Conservation (phyloP, 2,888 invertebrate genomes). For the Conomelus anceps region DNA sequence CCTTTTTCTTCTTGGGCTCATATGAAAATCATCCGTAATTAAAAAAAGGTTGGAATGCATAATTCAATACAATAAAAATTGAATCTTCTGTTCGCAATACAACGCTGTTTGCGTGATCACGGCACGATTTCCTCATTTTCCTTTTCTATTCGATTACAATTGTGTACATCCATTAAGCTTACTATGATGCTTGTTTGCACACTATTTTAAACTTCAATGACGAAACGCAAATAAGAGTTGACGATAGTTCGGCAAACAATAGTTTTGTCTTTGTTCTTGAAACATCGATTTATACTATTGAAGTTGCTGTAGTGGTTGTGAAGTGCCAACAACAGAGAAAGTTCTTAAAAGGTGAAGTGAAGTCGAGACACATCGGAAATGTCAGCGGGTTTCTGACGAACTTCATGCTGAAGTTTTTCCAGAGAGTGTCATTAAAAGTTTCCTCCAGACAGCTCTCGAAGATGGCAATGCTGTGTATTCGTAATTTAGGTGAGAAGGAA, state of each 20-base stretch:
- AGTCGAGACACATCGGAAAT: background rate
- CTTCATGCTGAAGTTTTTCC: background rate
- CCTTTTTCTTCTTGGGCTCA: too few relatives aligned
- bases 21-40: too few relatives aligned
- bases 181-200: background rate
- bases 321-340: background rate
- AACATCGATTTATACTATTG: background rate
- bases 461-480: background rate
- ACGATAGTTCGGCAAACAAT: background rate
- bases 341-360: background rate
- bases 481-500: background rate
- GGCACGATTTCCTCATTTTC: too few relatives aligned
- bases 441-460: background rate
- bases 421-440: background rate
- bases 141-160: too few relatives aligned
- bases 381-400: background rate
- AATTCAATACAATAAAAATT: too few relatives aligned
- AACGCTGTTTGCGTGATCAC: too few relatives aligned
- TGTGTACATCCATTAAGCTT: too few relatives aligned
- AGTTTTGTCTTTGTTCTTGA: background rate
- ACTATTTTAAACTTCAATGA: background rate
- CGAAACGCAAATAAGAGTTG: background rate
- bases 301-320: background rate
- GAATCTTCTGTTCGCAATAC: too few relatives aligned
- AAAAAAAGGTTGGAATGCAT: too few relatives aligned